Evolutionary conservation across 2,797 vertebrate species (phyloP), one percentile per base, ranked within the genome.

Genomic region (Florisuga fusca): DNA sequence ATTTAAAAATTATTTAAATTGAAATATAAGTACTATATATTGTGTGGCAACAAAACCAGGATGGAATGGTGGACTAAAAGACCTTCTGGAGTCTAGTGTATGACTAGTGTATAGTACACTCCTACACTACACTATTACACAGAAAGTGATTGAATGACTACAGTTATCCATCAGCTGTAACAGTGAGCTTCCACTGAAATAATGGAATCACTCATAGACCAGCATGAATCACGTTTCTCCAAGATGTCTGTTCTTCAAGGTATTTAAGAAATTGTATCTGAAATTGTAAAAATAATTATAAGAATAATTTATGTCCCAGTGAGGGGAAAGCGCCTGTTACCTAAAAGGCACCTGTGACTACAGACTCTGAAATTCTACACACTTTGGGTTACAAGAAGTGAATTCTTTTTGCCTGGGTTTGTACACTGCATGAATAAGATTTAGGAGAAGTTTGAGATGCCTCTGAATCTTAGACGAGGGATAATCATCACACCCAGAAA

Each of bases 71-170:
- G 45, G 17, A 63, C 29, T 54, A 19, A 22, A 73, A 76, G 31
- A 72, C 11, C 11, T 64, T 69, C 33, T 59, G 34, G 8, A 75
- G 16, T 26, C 18, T 62, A 55, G 58, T 38, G 11, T 31, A 12
- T 69, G 63, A 36, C 36, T 36, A 36, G 36, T 36, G 36, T 36
- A 36, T 36, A 83, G 26, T n/a, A n/a, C n/a, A n/a, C n/a, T n/a
- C n/a, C n/a, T n/a, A n/a, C n/a, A n/a, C n/a, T n/a, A n/a, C n/a
- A n/a, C n/a, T n/a, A n/a, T n/a, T n/a, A n/a, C 54, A 76, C 8
- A 74, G 78, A 31, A 91, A 58, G 53, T 50, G 57, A 71, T 34
- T n/a, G 59, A 82, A 69, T 53, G 79, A 77, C 57, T 88, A 53
- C 53, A 41, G 58, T 50, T 77, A 85, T 71, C 68, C 57, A 74